phyloP scores from a whole-genome alignment of 2,888 invertebrate species.

The Theodoxus fluviatilis region DNA sequence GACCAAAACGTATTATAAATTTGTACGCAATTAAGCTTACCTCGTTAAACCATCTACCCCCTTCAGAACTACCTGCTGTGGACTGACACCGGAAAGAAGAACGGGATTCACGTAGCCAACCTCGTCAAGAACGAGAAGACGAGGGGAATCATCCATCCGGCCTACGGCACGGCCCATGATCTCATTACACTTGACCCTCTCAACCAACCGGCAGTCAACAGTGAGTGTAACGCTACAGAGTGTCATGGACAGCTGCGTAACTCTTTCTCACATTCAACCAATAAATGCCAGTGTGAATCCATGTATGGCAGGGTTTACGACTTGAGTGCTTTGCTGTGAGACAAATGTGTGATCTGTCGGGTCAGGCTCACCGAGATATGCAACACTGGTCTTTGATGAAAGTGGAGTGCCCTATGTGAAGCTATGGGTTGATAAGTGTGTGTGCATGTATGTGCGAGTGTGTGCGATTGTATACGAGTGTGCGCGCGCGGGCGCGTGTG shows the following conservation, averaged over 20 bases:
- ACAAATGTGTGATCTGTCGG: too few relatives aligned
- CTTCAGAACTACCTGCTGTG: constrained; percentile 57
- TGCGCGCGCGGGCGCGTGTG: too few relatives aligned
- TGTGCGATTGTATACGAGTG: too few relatives aligned
- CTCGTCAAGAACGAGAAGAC: constrained; percentile 53
- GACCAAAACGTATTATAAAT: neutral
- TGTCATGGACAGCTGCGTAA: neutral
- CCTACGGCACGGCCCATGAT: constrained; percentile 51
- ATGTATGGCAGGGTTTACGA: too few relatives aligned
- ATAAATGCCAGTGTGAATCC: too few relatives aligned
- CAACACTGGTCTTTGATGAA: neutral
- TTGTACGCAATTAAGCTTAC: neutral
- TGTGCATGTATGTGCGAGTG: too few relatives aligned
- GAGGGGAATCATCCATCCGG: constrained; percentile 58
- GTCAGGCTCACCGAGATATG: neutral
- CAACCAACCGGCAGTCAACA: constrained; percentile 45
- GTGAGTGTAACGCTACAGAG: constrained; percentile 25
- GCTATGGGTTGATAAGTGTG: neutral
- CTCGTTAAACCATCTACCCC: too few relatives aligned
- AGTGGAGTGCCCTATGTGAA: neutral
- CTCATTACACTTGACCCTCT: constrained; percentile 51
- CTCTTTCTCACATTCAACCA: neutral
- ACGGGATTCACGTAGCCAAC: constrained; percentile 57
- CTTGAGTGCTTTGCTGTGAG: too few relatives aligned
- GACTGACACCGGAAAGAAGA: constrained; percentile 54